Percentiles rank a stretch among this genome's conserved stretches.
These are phyloP conservation scores for Drosophila subquinaria DNA, from an alignment of 2,888 invertebrate genomes.

Conservation along the genomic window DNA sequence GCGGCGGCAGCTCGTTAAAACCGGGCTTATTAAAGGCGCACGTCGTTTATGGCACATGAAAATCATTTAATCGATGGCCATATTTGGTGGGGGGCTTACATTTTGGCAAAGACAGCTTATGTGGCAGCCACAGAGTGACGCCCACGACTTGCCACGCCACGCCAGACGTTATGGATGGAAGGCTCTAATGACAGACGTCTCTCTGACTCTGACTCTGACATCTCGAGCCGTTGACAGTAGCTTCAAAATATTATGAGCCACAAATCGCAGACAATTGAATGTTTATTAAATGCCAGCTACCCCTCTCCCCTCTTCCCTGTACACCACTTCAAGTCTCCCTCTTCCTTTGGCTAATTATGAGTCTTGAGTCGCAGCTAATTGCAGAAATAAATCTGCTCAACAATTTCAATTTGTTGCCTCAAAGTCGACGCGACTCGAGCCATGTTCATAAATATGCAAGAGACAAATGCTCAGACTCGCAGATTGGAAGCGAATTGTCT, in stretches of 20 bases:
- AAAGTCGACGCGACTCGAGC: conserved; percentile 7
- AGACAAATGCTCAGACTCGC: conserved; percentile 35
- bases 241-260: conserved; percentile 73
- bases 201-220: conserved; percentile 29
- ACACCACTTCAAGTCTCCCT: background rate
- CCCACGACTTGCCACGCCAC: conserved; percentile 43
- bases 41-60: conserved; percentile 80
- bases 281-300: conserved; percentile 63
- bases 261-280: conserved; percentile 65
- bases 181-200: conserved; percentile 64
- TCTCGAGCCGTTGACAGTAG: conserved; percentile 61
- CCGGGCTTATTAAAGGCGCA: conserved; percentile 78
- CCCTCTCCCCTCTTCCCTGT: background rate
- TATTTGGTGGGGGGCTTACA: conserved; percentile 66
- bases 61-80: conserved; percentile 82
- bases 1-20: conserved; percentile 72
- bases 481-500: conserved; percentile 8
- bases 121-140: conserved; percentile 46
- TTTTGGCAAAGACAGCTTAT: conserved; percentile 61
- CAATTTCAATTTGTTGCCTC: conserved; percentile 75
- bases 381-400: conserved; percentile 73
- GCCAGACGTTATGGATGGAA: conserved; percentile 30
- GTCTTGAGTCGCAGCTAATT: conserved; percentile 61
- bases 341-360: conserved; percentile 47
- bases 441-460: conserved; percentile 73